Evolutionary conservation across 2,888 invertebrate genomes (phyloP), one percentile per base, ranked within the genome.

Genomic region (Drosophila anomalipes): DNA sequence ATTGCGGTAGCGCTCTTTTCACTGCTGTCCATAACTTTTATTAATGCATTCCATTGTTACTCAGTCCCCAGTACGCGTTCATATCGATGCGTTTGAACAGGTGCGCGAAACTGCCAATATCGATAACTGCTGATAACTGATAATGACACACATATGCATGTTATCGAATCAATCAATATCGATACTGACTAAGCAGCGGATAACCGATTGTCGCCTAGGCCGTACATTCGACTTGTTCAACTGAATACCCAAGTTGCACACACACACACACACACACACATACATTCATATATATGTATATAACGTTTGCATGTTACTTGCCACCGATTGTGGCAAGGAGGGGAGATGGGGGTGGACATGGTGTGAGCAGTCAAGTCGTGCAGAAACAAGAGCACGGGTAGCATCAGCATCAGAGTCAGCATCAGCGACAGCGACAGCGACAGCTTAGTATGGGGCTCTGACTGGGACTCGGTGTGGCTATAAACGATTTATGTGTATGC

Each of bases 401-500:
- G 57, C 77, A 85, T 81, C 75, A 82, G 73, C 86, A 68, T 68
- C 77, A 71, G 68, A 63, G 39, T 52, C 47, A 62, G 44, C 60
- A n/a, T 47, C 49, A 60, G 49, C 60, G 53, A 33, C 69, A 73
- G 49, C 60, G 56, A 41, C 69, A 73, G 79, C 70, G 22, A 52
- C 64, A 81, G 79, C 75, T 78, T 70, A 75, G 75, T 63, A 56
- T 44, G 75, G 73, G 61, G 60, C 28, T 67, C 49, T 65, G 71
- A 54, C 69, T 69, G 56, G 69, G 70, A 71, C 80, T 87, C 72
- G 83, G 86, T 83, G 82, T 79, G 82, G 86, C 86, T 83, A 86
- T 86, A 86, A 86, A 88, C 86, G 86, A 86, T 86, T 86, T 86
- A 89, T 87, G 87, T 89, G 86, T 86, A 76, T 83, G 87, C 82